phyloP scores from a whole-genome alignment of 2,113 vertebrate species.

The Athene noctua region DNA sequence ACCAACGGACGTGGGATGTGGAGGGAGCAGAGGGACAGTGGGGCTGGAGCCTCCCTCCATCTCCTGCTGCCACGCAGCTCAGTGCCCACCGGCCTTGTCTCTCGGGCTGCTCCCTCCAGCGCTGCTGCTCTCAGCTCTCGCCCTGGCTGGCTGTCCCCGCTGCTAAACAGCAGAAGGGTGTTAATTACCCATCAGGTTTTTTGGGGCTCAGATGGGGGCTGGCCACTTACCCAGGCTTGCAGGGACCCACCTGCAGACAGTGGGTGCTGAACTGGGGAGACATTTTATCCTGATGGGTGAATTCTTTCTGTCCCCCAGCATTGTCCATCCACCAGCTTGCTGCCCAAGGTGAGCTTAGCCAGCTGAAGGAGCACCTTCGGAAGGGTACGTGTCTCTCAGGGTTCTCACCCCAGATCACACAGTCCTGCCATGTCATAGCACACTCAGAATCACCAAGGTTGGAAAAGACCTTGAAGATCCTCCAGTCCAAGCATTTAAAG shows the following conservation, averaged over 20 bases:
- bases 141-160: background rate
- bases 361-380: constrained; percentile 81
- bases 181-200: background rate
- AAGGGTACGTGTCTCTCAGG: constrained; percentile 74
- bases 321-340: constrained; percentile 94
- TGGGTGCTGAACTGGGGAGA: background rate
- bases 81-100: fast-evolving
- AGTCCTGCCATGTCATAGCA: background rate
- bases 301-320: constrained; percentile 53
- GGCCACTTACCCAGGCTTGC: background rate
- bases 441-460: too few relatives aligned
- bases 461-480: too few relatives aligned
- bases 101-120: background rate
- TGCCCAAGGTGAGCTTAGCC: constrained; percentile 89
- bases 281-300: background rate
- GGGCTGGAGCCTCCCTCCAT: background rate
- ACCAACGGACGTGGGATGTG: too few relatives aligned
- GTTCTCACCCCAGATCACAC: background rate
- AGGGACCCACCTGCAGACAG: background rate
- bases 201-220: background rate
- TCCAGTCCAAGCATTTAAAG: too few relatives aligned
- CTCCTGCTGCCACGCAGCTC: background rate
- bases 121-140: background rate
- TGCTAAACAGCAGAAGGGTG: fast-evolving
- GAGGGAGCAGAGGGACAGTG: background rate